Evolutionary conservation across 2,888 invertebrate species (phyloP).

Genomic region (Sinelater perroti): DNA sequence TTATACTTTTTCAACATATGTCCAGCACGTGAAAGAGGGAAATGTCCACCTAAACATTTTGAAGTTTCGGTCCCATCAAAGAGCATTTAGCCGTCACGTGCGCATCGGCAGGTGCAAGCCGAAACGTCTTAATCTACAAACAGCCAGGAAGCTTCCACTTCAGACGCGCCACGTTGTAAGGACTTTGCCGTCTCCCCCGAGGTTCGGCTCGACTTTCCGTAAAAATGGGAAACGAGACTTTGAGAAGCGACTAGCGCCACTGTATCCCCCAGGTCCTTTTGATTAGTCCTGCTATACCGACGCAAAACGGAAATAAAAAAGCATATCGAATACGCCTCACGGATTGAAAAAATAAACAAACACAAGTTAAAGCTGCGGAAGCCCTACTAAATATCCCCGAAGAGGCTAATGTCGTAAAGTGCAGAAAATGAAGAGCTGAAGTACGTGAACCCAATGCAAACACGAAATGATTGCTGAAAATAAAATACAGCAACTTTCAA

Average conservation of each 20-base stretch:
- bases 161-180: slow-evolving; percentile 17
- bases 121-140: slow-evolving; percentile 17
- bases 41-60: neutral
- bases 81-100: slow-evolving; percentile 14
- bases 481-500: too few relatives aligned
- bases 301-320: slow-evolving; percentile 36
- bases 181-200: slow-evolving; percentile 25
- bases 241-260: slow-evolving; percentile 35
- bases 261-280: slow-evolving; percentile 34
- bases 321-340: slow-evolving; percentile 34
- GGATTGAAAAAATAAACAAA: slow-evolving; percentile 33
- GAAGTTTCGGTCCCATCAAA: neutral
- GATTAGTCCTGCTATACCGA: slow-evolving; percentile 35
- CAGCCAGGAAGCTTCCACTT: slow-evolving; percentile 10
- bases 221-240: slow-evolving; percentile 37
- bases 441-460: slow-evolving; percentile 20
- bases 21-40: neutral
- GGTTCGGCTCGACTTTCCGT: slow-evolving; percentile 30
- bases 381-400: slow-evolving; percentile 10
- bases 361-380: slow-evolving; percentile 28
- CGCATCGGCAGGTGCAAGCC: slow-evolving; percentile 16
- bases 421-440: slow-evolving; percentile 3
- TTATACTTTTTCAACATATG: too few relatives aligned
- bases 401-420: slow-evolving; percentile 7
- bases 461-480: too few relatives aligned